Base-by-base conservation (phyloP, 1,140 invertebrate genomes). In the Chymomyza costata region DNA sequence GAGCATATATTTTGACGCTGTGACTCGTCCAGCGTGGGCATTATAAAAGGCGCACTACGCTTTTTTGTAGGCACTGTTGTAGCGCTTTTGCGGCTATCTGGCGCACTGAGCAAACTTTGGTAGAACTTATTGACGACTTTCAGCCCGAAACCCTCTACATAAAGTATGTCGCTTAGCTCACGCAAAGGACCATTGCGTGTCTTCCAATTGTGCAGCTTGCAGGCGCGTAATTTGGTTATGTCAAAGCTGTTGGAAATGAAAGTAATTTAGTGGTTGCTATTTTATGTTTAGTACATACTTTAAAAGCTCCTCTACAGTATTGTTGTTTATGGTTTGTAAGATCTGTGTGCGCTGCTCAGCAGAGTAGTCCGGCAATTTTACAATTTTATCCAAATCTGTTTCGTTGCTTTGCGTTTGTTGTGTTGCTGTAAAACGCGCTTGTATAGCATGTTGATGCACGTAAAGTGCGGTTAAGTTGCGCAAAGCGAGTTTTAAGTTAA, bases 111-210 rank as follows among this genome's bases (percentile, higher is more conserved):
- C 3, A 85, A 17, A 49, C 81, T 85, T 11, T 63, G 58, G 28
- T 65, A 83, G 34, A 85, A 81, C 40, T 83, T 85, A 1, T 47
- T 64, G 0, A 54, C 57, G 1, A 68, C 57, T 14, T 81, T 85
- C 0, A 81, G n/a, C 0, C 81, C 65, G 35, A 85, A 83, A 3
- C 81, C 83, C 11, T 85, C 83, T 2, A 85, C 53, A 30, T 63
- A 39, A 0, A 85, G 53, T 28, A 85, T 76, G 15, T 85, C 81
- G 2, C 39, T 49, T 0, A 73, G 19, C 6, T 58, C 51, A 3
- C 55, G 37, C 15, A 83, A 6, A 6, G 63, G 60, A 6, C 83
- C 83, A 50, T 83, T 64, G 1, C 65, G 59, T 0, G 30, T 25
- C 21, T 63, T 80, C 81, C 81, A 84, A 11, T 41, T 52, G 1